Percentiles rank a stretch among this genome's conserved stretches.
phyloP scores from a whole-genome alignment of 2,113 vertebrate genomes.

The Gadus macrocephalus region DNA sequence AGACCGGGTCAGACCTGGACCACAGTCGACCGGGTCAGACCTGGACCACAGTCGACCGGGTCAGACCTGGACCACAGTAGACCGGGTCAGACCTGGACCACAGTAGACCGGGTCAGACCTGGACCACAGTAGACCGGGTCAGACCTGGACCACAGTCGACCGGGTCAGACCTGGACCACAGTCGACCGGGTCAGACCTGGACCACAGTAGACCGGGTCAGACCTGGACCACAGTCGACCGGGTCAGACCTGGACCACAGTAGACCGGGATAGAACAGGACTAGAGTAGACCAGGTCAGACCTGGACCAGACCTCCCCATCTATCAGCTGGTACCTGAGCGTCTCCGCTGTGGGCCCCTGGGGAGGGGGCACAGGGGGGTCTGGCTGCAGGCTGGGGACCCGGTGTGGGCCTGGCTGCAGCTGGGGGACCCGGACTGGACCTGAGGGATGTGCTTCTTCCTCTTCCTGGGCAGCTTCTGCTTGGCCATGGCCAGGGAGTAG shows the following conservation, averaged over 20 bases:
- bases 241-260: not conserved
- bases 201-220: too few species aligned
- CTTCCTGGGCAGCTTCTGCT: conserved; percentile 96
- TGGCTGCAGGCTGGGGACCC: conserved; percentile 90
- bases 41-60: too few species aligned
- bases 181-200: not conserved
- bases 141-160: too few species aligned
- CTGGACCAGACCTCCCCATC: not conserved
- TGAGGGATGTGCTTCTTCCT: conserved; percentile 97
- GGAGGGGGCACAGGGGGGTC: conserved; percentile 82
- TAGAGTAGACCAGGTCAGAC: not conserved
- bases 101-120: too few species aligned
- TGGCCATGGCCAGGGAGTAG: conserved; percentile 98
- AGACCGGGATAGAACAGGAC: too few species aligned
- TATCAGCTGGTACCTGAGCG: not conserved
- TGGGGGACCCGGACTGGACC: conserved; percentile 81
- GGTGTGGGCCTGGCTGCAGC: conserved; percentile 89
- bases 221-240: not conserved
- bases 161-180: not conserved
- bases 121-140: too few species aligned
- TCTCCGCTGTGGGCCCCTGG: conserved; percentile 75
- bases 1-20: not conserved
- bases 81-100: too few species aligned
- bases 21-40: too few species aligned
- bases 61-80: too few species aligned